A percentile compares a stretch with the other conserved stretches of the same genome.
Conservation (phyloP, 1,140 invertebrate genomes). For the Drosophila mojavensis region DNA sequence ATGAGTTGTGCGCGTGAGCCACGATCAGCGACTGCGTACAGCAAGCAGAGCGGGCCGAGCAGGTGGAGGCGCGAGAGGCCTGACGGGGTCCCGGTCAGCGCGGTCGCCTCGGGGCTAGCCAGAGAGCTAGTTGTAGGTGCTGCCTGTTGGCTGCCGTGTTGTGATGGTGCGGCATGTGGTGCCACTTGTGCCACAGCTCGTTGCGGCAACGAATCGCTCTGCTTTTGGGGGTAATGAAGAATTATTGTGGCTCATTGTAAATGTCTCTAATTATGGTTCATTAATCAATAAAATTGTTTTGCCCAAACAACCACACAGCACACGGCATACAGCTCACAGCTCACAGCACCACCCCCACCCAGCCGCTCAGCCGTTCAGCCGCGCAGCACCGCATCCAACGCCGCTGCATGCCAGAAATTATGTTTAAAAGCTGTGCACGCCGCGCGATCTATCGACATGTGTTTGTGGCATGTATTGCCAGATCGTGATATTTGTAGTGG, state of each 20-base stretch:
- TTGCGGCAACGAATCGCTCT: constrained; percentile 30
- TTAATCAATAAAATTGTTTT: constrained; percentile 83
- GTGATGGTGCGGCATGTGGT: constrained; percentile 20
- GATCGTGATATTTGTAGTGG: constrained; percentile 79
- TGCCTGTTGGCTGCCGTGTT: constrained; percentile 6
- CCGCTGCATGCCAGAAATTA: constrained; percentile 51
- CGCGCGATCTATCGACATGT: constrained; percentile 60
- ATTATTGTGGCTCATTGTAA: constrained; percentile 82
- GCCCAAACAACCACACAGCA: not conserved
- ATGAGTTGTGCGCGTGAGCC: constrained; percentile 81
- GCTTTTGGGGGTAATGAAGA: constrained; percentile 76
- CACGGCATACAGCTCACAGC: not conserved
- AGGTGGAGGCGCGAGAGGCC: not conserved
- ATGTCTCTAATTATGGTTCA: constrained; percentile 83
- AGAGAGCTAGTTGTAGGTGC: constrained; percentile 25
- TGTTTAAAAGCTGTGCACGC: constrained; percentile 65
- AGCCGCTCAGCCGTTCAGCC: not conserved
- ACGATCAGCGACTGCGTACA: constrained; percentile 60
- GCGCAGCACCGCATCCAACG: not conserved
- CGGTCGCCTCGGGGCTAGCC: constrained; percentile 24
- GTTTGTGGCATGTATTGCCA: constrained; percentile 61
- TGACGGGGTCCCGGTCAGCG: constrained; percentile 9
- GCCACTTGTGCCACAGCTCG: constrained; percentile 17
- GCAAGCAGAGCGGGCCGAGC: constrained; percentile 5
- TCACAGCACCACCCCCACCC: not conserved